phyloP scores from a whole-genome alignment of 2,113 vertebrate genomes.

The Litocranius walleri region DNA sequence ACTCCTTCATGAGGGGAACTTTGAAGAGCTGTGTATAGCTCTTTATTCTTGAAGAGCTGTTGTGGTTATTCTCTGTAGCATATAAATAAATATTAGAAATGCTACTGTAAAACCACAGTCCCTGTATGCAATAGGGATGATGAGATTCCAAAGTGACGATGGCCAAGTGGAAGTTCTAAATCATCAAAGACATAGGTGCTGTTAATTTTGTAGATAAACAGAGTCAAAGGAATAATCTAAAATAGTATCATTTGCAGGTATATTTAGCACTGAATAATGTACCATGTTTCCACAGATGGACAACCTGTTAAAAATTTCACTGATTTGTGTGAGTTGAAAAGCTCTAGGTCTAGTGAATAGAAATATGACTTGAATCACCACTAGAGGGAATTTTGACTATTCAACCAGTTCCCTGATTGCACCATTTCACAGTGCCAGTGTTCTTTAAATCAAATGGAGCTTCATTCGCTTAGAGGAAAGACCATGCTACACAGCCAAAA shows the following conservation, averaged over 20 bases:
- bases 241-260: neutral
- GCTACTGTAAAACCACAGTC: neutral
- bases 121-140: neutral
- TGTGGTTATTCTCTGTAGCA: neutral
- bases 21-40: neutral
- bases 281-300: neutral
- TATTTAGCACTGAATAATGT: neutral
- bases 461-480: neutral
- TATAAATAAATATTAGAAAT: neutral
- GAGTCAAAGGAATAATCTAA: neutral
- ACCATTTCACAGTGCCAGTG: neutral
- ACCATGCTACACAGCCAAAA: neutral
- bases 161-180: neutral
- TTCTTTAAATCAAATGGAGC: neutral
- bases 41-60: neutral
- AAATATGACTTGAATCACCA: neutral
- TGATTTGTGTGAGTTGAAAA: neutral
- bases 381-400: neutral
- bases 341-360: neutral
- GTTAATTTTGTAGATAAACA: neutral
- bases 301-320: neutral
- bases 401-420: neutral
- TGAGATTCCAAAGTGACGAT: neutral
- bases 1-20: neutral
- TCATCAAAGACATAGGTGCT: neutral